Evolutionary conservation across 35 echinoderm and acorn worm genomes (phyloP).

Genomic region (Eucidaris tribuloides): DNA sequence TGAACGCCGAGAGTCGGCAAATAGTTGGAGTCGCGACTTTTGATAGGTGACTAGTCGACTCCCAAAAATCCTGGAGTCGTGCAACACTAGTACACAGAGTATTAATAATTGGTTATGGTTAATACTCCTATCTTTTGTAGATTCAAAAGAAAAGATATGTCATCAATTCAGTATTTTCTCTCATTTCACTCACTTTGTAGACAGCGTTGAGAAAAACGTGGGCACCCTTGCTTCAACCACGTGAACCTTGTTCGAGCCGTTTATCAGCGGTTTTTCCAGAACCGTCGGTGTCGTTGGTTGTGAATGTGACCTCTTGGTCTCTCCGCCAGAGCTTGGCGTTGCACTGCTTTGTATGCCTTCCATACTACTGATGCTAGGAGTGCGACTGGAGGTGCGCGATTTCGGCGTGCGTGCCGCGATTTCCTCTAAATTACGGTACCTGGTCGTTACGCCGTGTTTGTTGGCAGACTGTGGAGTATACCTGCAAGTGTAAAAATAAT

Average conservation of each 20-base stretch:
- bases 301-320: conserved; percentile 22
- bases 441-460: conserved; percentile 69
- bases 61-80: no score
- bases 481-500: conserved; percentile 18
- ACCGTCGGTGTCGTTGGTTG: conserved; percentile 19
- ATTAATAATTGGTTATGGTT: background rate
- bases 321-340: conserved; percentile 32
- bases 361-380: background rate
- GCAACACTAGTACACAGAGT: no score
- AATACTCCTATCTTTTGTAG: background rate
- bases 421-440: conserved; percentile 89
- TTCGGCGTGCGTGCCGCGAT: conserved; percentile 65
- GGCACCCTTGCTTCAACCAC: conserved; percentile 15
- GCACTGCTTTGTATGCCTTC: conserved; percentile 25
- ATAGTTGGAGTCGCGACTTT: no score
- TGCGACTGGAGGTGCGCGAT: background rate
- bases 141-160: background rate
- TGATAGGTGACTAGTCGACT: no score
- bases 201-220: conserved; percentile 63
- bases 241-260: conserved; percentile 6
- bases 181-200: conserved; percentile 55
- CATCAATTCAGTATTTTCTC: background rate
- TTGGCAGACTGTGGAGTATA: conserved; percentile 77
- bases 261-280: conserved; percentile 11
- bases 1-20: no score